These are phyloP conservation scores for Chrysopilus asiliformis DNA, from an alignment of 2,888 invertebrate species.

Conservation along the genomic window DNA sequence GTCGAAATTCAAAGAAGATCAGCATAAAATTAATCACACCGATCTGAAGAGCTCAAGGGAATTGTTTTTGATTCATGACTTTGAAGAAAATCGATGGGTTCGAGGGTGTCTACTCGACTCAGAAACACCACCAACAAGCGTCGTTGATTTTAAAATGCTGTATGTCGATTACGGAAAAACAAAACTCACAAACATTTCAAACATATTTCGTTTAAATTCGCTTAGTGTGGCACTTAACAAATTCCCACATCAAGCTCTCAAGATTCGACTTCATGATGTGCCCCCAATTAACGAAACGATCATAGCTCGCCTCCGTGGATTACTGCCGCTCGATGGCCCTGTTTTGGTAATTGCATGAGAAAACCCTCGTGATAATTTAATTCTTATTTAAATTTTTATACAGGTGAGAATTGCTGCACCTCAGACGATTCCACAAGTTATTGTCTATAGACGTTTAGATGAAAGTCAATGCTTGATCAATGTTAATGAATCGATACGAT, in stretches of 20 bases:
- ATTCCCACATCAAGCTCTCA: conserved; percentile 45
- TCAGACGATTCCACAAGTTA: conserved; percentile 39
- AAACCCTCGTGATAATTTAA: not conserved
- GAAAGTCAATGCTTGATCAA: conserved; percentile 50
- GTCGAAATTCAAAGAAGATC: conserved; percentile 26
- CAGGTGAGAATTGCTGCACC: conserved; percentile 35
- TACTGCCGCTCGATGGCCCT: conserved; percentile 40
- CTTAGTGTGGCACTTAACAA: conserved; percentile 42
- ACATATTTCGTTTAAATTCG: conserved; percentile 38
- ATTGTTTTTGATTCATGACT: conserved; percentile 38
- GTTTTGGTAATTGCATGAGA: conserved; percentile 27
- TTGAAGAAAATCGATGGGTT: conserved; percentile 34
- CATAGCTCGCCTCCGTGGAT: conserved; percentile 44
- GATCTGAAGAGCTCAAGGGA: conserved; percentile 29
- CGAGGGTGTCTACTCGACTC: conserved; percentile 35
- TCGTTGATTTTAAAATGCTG: conserved; percentile 31
- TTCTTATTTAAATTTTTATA: conserved; percentile 1
- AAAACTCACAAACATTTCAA: conserved; percentile 32
- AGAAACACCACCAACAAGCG: conserved; percentile 15
- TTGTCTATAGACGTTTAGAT: conserved; percentile 54
- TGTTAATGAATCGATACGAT: conserved; percentile 53
- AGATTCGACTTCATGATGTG: conserved; percentile 44
- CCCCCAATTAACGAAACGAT: conserved; percentile 39
- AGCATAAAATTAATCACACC: conserved; percentile 23
- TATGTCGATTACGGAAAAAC: conserved; percentile 43